A percentile compares a stretch with the other conserved stretches of the same genome.
phyloP scores from a whole-genome alignment of 1,140 invertebrate species.

The Lasioglossum albipes region DNA sequence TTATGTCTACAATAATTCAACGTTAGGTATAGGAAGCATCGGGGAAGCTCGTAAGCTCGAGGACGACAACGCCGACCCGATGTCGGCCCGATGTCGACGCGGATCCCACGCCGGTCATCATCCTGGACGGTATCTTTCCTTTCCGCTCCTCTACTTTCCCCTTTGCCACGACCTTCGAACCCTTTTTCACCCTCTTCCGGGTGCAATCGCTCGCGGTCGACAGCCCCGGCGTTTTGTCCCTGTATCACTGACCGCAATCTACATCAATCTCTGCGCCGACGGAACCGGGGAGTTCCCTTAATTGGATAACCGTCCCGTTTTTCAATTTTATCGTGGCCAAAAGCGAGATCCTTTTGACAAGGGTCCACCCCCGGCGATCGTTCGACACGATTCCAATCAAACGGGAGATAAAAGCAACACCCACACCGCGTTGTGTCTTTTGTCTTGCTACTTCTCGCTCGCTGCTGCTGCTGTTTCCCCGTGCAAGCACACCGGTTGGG shows the following conservation, averaged over 20 bases:
- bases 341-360: conserved; percentile 41
- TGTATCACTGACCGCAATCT: conserved; percentile 51
- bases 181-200: neutral
- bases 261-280: conserved; percentile 42
- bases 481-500: neutral
- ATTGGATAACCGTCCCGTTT: conserved; percentile 52
- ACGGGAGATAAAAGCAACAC: conserved; percentile 42
- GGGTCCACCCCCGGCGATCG: neutral
- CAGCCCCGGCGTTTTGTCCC: conserved; percentile 24
- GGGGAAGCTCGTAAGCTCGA: neutral
- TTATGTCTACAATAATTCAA: conserved; percentile 66
- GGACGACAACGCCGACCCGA: conserved; percentile 20
- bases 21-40: conserved; percentile 37
- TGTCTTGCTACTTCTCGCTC: neutral
- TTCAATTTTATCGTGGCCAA: conserved; percentile 48
- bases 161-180: neutral
- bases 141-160: too few relatives aligned
- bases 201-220: conserved; percentile 25
- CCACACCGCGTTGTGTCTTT: neutral
- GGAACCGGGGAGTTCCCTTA: conserved; percentile 46
- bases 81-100: too few relatives aligned
- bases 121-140: conserved; percentile 13
- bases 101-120: neutral
- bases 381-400: conserved; percentile 45
- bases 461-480: neutral